phyloP scores from a whole-genome alignment of 2,113 vertebrate species.

The Mus musculus region GRCm39 chr1:176945001-176945500 shows the following conservation, averaged over 20 bases:
- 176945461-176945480: neutral
- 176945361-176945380: neutral
- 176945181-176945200: neutral
- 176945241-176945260: neutral
- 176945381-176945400: neutral
- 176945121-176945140: neutral
- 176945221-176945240: neutral
- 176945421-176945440: slow-evolving; percentile 1
- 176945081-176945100: neutral
- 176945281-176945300: neutral
- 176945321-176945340: neutral
- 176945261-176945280: neutral
- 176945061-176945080: neutral
- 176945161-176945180: neutral
- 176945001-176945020: neutral
- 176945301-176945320: neutral
- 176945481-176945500: neutral
- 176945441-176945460: slow-evolving; percentile 23
- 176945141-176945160: neutral
- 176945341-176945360: neutral
- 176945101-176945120: neutral
- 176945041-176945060: neutral
- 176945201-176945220: neutral
- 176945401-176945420: neutral
- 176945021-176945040: neutral